These are phyloP conservation scores for Mirounga angustirostris DNA, from an alignment of 2,113 vertebrate genomes.

Conservation along the genomic window DNA sequence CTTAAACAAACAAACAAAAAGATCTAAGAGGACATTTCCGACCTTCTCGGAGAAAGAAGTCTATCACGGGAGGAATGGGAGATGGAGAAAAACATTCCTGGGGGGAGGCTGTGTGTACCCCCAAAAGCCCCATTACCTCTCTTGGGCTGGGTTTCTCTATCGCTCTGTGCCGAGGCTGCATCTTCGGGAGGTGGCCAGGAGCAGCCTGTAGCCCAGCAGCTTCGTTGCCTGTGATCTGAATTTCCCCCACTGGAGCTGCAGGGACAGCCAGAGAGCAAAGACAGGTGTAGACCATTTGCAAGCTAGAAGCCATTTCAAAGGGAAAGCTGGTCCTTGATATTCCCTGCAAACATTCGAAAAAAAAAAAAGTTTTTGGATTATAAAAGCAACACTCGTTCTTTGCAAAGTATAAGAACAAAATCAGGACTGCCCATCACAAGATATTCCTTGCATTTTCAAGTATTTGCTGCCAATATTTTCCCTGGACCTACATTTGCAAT, in stretches of 20 bases:
- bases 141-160: background rate
- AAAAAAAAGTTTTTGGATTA: background rate
- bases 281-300: background rate
- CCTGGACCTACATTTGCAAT: background rate
- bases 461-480: background rate
- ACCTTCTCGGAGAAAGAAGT: background rate
- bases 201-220: background rate
- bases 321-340: slow-evolving; percentile 30
- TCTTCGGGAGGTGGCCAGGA: background rate
- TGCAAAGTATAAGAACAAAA: background rate
- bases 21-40: background rate
- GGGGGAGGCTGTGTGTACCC: background rate
- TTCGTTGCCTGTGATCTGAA: background rate
- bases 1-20: too few relatives aligned
- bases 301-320: slow-evolving; percentile 64
- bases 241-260: rapidly evolving
- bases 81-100: rapidly evolving
- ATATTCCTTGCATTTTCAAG: rapidly evolving
- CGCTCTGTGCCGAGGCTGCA: rapidly evolving
- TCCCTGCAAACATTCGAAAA: background rate
- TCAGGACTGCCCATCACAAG: rapidly evolving
- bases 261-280: background rate
- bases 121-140: rapidly evolving
- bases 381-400: background rate
- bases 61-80: rapidly evolving